phyloP scores from a whole-genome alignment of 2,113 vertebrate genomes.

The Cynopterus brachyotis region DNA sequence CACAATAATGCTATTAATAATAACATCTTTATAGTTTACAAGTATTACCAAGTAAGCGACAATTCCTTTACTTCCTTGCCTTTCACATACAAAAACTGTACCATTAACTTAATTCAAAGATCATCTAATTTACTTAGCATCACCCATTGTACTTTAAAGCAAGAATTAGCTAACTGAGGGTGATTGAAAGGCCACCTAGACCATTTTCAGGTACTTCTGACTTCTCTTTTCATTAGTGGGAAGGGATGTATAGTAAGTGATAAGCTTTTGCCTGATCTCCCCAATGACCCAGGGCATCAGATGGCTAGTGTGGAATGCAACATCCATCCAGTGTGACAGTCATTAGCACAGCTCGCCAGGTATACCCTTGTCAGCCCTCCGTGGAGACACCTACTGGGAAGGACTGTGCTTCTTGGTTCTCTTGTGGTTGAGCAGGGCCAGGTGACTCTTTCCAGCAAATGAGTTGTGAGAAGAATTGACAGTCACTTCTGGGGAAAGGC shows the following conservation, averaged over 20 bases:
- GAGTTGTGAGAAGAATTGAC: background rate
- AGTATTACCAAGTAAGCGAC: conserved; percentile 20
- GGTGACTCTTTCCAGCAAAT: background rate
- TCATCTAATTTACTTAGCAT: background rate
- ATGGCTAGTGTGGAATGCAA: background rate
- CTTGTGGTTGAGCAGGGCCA: background rate
- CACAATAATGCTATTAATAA: background rate
- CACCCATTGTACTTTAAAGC: background rate
- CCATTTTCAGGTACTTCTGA: background rate
- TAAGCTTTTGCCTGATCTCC: background rate
- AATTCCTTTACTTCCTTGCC: background rate
- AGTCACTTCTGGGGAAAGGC: background rate
- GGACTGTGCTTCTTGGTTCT: background rate
- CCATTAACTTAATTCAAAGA: conserved; percentile 8
- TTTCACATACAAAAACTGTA: conserved; percentile 28
- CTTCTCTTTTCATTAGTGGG: background rate
- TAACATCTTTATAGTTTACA: background rate
- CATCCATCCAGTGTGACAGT: background rate
- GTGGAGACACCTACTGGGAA: background rate
- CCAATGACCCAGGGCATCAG: background rate
- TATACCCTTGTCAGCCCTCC: background rate
- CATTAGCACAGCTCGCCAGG: background rate
- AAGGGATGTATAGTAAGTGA: background rate
- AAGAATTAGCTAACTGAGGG: background rate
- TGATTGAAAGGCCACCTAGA: background rate